Base-by-base conservation (phyloP, 2,888 invertebrate species). In the Siphonodentalium dalli region DNA sequence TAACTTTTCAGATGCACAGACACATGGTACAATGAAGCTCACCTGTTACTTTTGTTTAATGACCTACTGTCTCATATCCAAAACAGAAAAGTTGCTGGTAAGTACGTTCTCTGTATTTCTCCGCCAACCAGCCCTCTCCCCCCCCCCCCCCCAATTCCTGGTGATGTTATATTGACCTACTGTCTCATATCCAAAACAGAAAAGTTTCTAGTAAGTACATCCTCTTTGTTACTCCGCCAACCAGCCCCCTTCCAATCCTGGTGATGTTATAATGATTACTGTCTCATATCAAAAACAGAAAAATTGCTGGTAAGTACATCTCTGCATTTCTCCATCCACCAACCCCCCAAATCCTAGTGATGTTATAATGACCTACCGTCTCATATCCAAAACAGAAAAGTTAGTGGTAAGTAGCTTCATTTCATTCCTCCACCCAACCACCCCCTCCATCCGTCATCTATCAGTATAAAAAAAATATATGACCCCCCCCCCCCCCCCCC, bases 61-160 rank as follows among this genome's bases (percentile, higher is more conserved):
- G 85, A 90, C 92, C 46, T 94, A 93, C 78, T 95, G 94, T 82
- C 89, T 94, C 72, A 88, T 94, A 70, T 90, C 92, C 45, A 89
- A 90, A 75, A 89, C 90, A 54, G 95, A 96, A 83, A 95, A 95
- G 83, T 85, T 93, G 43, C 91, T 95, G 93, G 93, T 93, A 79
- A 83, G 85, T 60, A 26, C n/a, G n/a, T n/a, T n/a, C n/a, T n/a
- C n/a, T n/a, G n/a, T n/a, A n/a, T n/a, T n/a, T n/a, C n/a, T n/a
- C n/a, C n/a, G n/a, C n/a, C n/a, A n/a, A n/a, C n/a, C n/a, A n/a
- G n/a, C n/a, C n/a, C n/a, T n/a, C n/a, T n/a, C n/a, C n/a, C n/a
- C n/a, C n/a, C n/a, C n/a, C n/a, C n/a, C n/a, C n/a, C n/a, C n/a
- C n/a, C n/a, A n/a, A n/a, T n/a, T n/a, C n/a, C n/a, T n/a, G n/a